phyloP scores from a whole-genome alignment of 2,113 vertebrate species.

The Peucedramus taeniatus region DNA sequence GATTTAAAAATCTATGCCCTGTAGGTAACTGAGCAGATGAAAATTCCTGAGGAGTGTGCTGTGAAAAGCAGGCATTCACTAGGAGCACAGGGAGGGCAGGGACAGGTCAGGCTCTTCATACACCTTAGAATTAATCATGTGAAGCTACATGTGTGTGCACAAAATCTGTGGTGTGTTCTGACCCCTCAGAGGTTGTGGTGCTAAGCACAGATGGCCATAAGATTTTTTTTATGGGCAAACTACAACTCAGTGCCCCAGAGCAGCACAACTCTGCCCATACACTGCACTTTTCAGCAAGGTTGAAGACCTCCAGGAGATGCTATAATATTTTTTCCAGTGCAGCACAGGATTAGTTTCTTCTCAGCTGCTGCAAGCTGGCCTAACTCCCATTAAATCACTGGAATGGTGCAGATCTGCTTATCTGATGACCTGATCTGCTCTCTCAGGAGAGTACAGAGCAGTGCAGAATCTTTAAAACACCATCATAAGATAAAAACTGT shows the following conservation, averaged over 20 bases:
- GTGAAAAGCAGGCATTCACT: background rate
- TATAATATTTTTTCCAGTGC: background rate
- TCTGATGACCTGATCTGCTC: constrained; percentile 9
- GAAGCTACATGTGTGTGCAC: background rate
- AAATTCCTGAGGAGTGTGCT: background rate
- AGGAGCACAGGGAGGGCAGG: background rate
- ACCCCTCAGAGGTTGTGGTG: background rate
- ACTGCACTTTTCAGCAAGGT: background rate
- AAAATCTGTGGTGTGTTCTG: background rate
- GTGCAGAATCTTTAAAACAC: background rate
- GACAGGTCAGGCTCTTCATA: background rate
- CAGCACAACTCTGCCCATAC: background rate
- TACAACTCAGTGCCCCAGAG: background rate
- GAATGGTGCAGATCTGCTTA: background rate
- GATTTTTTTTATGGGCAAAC: background rate
- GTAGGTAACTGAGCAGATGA: background rate
- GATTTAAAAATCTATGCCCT: background rate
- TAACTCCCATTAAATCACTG: constrained; percentile 20
- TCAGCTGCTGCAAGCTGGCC: background rate
- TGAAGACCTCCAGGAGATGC: background rate
- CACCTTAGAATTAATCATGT: background rate
- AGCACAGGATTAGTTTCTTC: background rate
- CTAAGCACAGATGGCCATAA: background rate
- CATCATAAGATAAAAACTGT: background rate
- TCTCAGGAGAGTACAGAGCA: background rate